Base-by-base conservation (phyloP, 2,888 invertebrate genomes). In the Euplexia lucipara region DNA sequence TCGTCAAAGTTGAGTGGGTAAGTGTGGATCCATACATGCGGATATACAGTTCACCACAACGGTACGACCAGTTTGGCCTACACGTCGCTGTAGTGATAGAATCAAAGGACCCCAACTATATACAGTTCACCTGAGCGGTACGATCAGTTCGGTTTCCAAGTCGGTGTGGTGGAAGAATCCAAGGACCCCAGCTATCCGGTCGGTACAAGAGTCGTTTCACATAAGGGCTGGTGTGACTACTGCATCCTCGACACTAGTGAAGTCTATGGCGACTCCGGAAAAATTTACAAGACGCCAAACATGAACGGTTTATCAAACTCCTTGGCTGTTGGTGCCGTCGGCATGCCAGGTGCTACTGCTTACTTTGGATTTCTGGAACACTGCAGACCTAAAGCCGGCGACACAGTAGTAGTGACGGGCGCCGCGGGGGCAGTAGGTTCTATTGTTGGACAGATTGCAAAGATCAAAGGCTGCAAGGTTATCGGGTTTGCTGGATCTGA, bases 361-460 rank as follows among this genome's bases (percentile, higher is more conserved):
- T 97, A 97, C 83, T 97, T 97, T 85, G 97, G 97, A 2, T 92
- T 97, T 12, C 80, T 96, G 45, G 96, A 97, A 63, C 80, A 97
- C 20, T 97, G 97, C 81, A 88, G 96, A 48, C 97, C 97, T 0
- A 96, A 97, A 88, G 79, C 94, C 1, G 97, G 97, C 0, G 97
- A 97, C 83, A 97, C 96, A 0, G 96, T 98, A 0, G 96, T 97
- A 0, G 96, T 98, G 3, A 96, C 96, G 3, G 96, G 96, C 0
- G 98, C 97, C 3, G 97, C 97, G 0, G 98, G 98, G 2, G 97
- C 97, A 3, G 97, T 97, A 0, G 98, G 98, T 3, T 96, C 96
- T 59, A 85, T 96, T 12, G 97, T 97, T 0, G 97, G 97, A 2
- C 97, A 98, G 90, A 97, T 98, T 54, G 97, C 96, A 0, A 97